Evolutionary conservation across 2,113 vertebrate genomes (phyloP), one percentile per base, ranked within the genome.

Genomic region (Ginglymostoma cirratum): DNA sequence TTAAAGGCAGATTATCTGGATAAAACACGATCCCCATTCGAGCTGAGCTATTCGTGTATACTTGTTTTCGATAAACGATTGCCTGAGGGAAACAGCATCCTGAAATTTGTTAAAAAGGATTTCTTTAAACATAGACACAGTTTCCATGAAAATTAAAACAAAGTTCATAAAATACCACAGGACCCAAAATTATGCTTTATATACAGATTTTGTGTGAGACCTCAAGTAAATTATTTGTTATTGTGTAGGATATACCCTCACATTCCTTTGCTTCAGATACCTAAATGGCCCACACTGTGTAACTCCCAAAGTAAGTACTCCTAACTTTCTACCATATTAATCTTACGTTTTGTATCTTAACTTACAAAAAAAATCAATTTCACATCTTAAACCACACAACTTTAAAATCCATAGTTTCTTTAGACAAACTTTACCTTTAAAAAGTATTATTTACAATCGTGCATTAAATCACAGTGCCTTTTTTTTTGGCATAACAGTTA

Each of bases 401-500:
- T 95, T 95, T 72, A 72, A 95, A 72, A 95, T 52, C 45, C 67
- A 19, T 45, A 95, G 69, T 94, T 94, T 42, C 17, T 67, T 69
- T 45, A 94, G 66, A 45, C 94, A 95, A 95, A 95, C 45, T 45
- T 70, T 48, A 30, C 23, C 27, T 67, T 95, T 42, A 95, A 95
- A 76, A 27, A 15, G 19, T 67, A 95, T 95, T 95, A 95, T 95
- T 72, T 95, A 95, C 94, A 95, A 95, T 34, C 48, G 70, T 52
- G 45, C 45, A 95, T 95, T 70, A 76, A 27, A 95, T 48, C 94
- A 72, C 94, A 95, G 5, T 24, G 8, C 42, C 55, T 93, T 67
- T 48, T 94, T 45, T 92, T 21, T 95, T 72, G 69, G 67, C 66
- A 52, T 72, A 72, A 72, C 94, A 52, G 42, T 69, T 70, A 72